These are phyloP conservation scores for Peromyscus californicus DNA, from an alignment of 2,113 vertebrate genomes.

Conservation along the genomic window DNA sequence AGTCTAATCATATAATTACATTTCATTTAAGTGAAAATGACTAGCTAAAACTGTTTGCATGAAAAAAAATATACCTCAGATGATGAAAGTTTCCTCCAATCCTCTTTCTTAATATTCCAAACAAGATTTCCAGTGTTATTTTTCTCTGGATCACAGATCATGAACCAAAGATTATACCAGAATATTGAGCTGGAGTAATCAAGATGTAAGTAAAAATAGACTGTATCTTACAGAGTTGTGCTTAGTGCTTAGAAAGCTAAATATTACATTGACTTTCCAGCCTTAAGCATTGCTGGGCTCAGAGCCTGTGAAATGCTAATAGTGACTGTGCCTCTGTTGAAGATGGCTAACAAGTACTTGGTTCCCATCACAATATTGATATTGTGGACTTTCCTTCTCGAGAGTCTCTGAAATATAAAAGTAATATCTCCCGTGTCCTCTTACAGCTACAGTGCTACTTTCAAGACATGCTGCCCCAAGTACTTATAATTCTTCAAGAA, in stretches of 20 bases:
- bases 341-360: background rate
- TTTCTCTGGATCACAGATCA: constrained; percentile 28
- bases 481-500: background rate
- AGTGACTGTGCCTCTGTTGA: background rate
- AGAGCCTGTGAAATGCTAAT: background rate
- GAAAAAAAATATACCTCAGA: constrained; percentile 13
- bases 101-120: constrained; percentile 55
- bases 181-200: background rate
- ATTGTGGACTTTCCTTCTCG: background rate
- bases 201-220: constrained; percentile 48
- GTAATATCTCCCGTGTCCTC: background rate
- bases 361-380: background rate
- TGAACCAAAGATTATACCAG: constrained; percentile 25
- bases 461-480: background rate
- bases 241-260: constrained; percentile 34
- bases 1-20: constrained; percentile 75
- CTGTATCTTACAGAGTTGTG: background rate
- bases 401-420: background rate
- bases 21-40: constrained; percentile 78
- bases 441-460: background rate
- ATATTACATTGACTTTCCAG: background rate
- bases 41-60: constrained; percentile 65
- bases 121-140: constrained; percentile 16
- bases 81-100: constrained; percentile 61
- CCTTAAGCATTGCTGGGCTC: background rate